Conservation (phyloP, 1,140 invertebrate genomes). For the Drosophila lowei region DNA sequence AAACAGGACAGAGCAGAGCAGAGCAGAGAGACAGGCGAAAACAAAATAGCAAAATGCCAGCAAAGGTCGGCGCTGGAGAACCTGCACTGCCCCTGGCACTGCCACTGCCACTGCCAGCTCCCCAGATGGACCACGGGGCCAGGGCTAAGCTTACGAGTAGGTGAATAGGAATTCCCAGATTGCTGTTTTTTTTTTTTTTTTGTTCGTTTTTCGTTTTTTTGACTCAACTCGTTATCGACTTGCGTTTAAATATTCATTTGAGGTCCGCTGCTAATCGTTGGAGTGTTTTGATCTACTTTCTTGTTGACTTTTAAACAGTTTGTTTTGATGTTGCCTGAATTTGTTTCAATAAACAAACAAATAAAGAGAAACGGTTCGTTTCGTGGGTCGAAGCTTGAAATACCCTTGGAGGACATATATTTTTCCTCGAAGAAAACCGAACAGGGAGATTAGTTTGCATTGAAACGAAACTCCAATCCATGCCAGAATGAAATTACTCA, state of each 20-base stretch:
- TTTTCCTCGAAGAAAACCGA: no score
- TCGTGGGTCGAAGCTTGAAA: no score
- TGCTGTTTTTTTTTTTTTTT: conserved; percentile 7
- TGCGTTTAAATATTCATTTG: conserved; percentile 29
- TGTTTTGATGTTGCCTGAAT: conserved; percentile 12
- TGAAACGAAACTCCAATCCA: no score
- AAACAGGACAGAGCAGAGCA: conserved; percentile 8
- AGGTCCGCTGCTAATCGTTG: conserved; percentile 29
- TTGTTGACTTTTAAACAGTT: conserved; percentile 22
- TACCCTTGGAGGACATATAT: no score
- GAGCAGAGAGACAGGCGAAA: conserved; percentile 17
- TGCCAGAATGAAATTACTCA: no score
- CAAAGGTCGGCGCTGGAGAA: conserved; percentile 55
- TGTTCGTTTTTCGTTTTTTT: conserved; percentile 15
- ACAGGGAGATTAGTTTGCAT: no score
- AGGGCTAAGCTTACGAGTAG: conserved; percentile 16
- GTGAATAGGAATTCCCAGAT: conserved; percentile 63
- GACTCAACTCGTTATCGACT: conserved; percentile 49
- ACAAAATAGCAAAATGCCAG: conserved; percentile 30
- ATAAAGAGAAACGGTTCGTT: no score
- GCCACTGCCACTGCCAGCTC: conserved; percentile 21
- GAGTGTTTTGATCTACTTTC: conserved; percentile 45
- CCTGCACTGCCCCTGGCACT: conserved; percentile 28
- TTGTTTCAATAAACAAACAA: no score
- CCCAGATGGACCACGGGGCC: conserved; percentile 37